Conservation (phyloP, 37 sponge, comb jelly and placozoan genomes). For the Eunapius fragilis region DNA sequence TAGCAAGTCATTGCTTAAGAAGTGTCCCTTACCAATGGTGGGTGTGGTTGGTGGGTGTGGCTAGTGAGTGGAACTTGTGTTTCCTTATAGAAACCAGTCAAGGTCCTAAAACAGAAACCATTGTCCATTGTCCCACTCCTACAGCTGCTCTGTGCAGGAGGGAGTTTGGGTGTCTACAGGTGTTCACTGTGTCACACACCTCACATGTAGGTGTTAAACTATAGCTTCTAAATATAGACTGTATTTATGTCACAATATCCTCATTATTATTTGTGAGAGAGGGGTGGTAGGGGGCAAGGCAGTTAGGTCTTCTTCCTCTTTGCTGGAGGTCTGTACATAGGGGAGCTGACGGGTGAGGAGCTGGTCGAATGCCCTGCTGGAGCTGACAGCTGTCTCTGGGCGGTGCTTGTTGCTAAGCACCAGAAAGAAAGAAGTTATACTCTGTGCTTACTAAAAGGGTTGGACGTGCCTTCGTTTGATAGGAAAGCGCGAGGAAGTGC, state of each 20-base stretch:
- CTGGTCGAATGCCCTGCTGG: neutral
- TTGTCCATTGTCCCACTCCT: constrained; percentile 30
- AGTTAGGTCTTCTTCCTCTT: constrained; percentile 6
- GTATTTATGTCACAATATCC: too few species aligned
- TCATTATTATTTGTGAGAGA: neutral
- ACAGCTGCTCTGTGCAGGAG: constrained; percentile 37
- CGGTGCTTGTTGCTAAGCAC: neutral
- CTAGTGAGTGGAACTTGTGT: too few species aligned
- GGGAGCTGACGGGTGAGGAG: constrained; percentile 4
- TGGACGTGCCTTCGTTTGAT: neutral
- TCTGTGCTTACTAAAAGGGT: neutral
- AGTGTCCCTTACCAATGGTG: constrained; percentile 36
- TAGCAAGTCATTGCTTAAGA: constrained; percentile 11
- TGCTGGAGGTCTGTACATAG: neutral
- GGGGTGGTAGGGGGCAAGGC: neutral
- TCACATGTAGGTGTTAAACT: too few species aligned
- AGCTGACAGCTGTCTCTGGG: neutral
- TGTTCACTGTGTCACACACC: neutral
- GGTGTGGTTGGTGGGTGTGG: neutral
- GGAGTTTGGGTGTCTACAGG: constrained; percentile 45
- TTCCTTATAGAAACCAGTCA: constrained; percentile 17
- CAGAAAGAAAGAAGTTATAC: neutral
- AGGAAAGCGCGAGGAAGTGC: constrained; percentile 33
- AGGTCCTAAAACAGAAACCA: constrained; percentile 24
- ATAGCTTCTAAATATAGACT: too few species aligned